Evolutionary conservation across 2,888 invertebrate genomes (phyloP).

Genomic region (Colostygia pectinataria): DNA sequence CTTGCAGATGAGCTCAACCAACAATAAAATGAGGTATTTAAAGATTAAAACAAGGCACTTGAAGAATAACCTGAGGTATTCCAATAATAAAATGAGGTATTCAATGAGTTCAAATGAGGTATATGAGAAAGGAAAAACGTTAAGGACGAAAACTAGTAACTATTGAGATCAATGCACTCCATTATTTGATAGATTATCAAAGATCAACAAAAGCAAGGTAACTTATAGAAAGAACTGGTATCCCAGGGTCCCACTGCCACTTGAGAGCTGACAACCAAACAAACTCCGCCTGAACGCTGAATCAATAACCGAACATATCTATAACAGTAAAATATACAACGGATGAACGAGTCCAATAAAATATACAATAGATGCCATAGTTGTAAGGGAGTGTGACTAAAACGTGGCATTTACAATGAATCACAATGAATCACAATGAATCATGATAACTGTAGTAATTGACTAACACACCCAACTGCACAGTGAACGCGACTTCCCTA

Average conservation of each 20-base stretch:
- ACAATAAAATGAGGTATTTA: constrained; percentile 5
- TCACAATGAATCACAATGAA: too few relatives aligned
- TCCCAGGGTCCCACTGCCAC: neutral
- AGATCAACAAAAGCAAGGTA: constrained; percentile 25
- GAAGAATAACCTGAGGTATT: constrained; percentile 6
- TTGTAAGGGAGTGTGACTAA: constrained; percentile 42
- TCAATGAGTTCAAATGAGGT: constrained; percentile 4
- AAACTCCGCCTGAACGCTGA: neutral
- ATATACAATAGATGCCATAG: neutral
- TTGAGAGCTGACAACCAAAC: too few relatives aligned
- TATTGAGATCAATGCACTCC: constrained; percentile 17
- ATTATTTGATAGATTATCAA: constrained; percentile 20
- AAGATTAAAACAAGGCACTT: constrained; percentile 9
- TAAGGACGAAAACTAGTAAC: constrained; percentile 7
- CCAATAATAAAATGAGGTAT: neutral
- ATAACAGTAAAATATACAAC: neutral
- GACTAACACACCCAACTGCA: constrained; percentile 67
- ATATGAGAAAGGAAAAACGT: neutral
- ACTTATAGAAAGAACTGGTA: neutral
- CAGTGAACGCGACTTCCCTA: constrained; percentile 31
- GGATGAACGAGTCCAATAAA: neutral
- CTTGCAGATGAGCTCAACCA: neutral
- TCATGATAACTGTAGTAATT: constrained; percentile 74
- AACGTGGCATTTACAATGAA: constrained; percentile 38
- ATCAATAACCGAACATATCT: neutral